Conservation (phyloP, 1,140 invertebrate species). For the Brachionus calyciflorus region DNA sequence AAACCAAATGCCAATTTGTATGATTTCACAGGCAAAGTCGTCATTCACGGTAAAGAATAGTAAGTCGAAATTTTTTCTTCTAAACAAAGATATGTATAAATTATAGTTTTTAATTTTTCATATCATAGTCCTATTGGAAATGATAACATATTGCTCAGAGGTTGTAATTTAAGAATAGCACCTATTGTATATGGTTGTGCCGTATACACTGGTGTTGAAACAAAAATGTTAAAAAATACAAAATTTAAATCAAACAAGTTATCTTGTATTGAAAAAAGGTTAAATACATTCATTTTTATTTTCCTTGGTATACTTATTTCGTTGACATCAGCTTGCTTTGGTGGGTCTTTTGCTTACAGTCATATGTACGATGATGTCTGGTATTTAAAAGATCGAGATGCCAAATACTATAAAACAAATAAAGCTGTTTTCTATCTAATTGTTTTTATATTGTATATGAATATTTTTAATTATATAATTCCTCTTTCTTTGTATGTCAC, state of each 20-base stretch:
- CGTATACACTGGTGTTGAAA: slow-evolving; percentile 78
- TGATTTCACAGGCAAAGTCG: slow-evolving; percentile 81
- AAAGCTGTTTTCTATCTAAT: slow-evolving; percentile 16
- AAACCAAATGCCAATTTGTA: slow-evolving; percentile 70
- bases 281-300: slow-evolving; percentile 37
- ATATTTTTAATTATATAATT: slow-evolving; percentile 39
- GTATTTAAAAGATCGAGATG: slow-evolving; percentile 16
- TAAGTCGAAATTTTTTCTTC: background rate
- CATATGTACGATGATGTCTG: slow-evolving; percentile 20
- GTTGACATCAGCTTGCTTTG: slow-evolving; percentile 45
- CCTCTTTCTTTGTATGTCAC: slow-evolving; percentile 40
- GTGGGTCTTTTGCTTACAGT: slow-evolving; percentile 8
- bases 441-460: slow-evolving; percentile 18
- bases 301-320: slow-evolving; percentile 27
- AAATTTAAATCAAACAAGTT: slow-evolving; percentile 45
- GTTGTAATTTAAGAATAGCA: slow-evolving; percentile 88
- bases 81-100: background rate
- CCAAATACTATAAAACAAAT: slow-evolving; percentile 15
- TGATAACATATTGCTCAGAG: slow-evolving; percentile 86
- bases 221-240: slow-evolving; percentile 78
- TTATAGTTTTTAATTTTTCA: slow-evolving; percentile 56
- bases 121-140: slow-evolving; percentile 81
- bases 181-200: slow-evolving; percentile 87
- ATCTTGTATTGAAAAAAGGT: slow-evolving; percentile 47
- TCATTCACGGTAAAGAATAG: slow-evolving; percentile 37